Base-by-base conservation (phyloP, 2,797 vertebrate species). In the Rhyacichthys aspro region DNA sequence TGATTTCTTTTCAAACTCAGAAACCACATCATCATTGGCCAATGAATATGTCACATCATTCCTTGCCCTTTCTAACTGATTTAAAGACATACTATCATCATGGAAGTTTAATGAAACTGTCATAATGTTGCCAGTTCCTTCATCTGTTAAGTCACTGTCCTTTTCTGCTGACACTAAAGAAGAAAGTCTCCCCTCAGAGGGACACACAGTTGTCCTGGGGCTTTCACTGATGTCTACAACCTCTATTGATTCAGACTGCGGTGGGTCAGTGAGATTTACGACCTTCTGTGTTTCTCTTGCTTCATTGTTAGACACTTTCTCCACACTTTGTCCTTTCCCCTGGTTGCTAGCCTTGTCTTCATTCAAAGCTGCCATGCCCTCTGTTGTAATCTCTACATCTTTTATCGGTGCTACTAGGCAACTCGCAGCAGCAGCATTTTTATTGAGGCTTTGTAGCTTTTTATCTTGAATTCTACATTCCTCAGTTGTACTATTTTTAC, bases 391-490 rank as follows among this genome's bases (percentile, higher is more conserved):
- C 66, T 79, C 72, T 16, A 57, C 66, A 59, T 52, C 77, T 78
- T 88, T 81, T 78, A 78, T 72, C 60, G 70, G 73, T 65, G 50
- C 56, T 43, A 52, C 74, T 59, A 54, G 37, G 67, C 67, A 48
- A 64, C 60, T 76, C 65, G 78, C 76, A 72, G 75, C 43, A 44
- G 55, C 62, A 38, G 69, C 53, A 14, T 37, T 74, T 87, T 79
- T 62, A 68, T 56, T 74, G 56, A 52, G 53, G 73, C 52, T 72
- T 67, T 81, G 78, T 4, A 56, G 65, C 75, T 64, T 59, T 72
- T 64, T 55, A 69, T 70, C 74, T 68, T 49, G 64, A 68, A 76
- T 80, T 76, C 84, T 67, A 85, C 74, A 74, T 42, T 66, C 60
- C 55, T 69, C 57, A 1, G 33, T 64, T 69, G 70, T 73, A 67